A percentile compares a stretch with the other conserved stretches of the same genome.
phyloP scores from a whole-genome alignment of 2,113 vertebrate genomes.

The Callaeas wilsoni region DNA sequence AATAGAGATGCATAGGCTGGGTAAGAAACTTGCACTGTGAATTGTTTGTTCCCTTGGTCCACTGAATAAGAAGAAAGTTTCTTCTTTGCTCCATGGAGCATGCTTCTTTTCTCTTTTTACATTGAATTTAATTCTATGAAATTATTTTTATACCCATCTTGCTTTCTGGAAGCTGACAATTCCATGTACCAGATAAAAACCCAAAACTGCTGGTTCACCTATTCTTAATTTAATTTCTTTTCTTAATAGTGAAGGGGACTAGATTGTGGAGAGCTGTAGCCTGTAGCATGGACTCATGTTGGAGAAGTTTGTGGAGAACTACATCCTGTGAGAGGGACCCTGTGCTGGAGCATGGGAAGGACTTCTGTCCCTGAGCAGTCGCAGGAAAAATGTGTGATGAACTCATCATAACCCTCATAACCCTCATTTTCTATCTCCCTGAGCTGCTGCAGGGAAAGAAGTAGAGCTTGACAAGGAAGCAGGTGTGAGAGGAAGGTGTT shows the following conservation, averaged over 20 bases:
- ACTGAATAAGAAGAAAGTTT: not conserved
- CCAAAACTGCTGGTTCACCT: not conserved
- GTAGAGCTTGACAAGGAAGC: not conserved
- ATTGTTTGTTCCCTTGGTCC: not conserved
- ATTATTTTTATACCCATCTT: not conserved
- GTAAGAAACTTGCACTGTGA: not conserved
- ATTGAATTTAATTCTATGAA: not conserved
- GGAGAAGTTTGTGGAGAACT: not conserved
- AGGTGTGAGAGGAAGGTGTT: not conserved
- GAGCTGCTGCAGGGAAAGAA: not conserved
- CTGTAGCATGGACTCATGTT: not conserved
- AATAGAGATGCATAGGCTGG: not conserved
- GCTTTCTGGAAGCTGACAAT: not conserved
- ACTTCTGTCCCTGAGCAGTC: not conserved
- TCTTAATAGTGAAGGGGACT: not conserved
- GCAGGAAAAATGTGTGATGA: not conserved
- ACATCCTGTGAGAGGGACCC: not conserved
- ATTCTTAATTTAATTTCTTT: not conserved
- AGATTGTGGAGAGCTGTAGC: not conserved
- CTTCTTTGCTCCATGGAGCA: not conserved
- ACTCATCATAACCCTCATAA: not conserved
- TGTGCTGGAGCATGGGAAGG: not conserved
- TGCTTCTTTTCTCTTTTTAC: not conserved
- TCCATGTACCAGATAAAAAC: not conserved
- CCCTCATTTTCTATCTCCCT: not conserved